Base-by-base conservation (phyloP, 2,888 invertebrate species). In the Drosophila hawaiiensis region DNA sequence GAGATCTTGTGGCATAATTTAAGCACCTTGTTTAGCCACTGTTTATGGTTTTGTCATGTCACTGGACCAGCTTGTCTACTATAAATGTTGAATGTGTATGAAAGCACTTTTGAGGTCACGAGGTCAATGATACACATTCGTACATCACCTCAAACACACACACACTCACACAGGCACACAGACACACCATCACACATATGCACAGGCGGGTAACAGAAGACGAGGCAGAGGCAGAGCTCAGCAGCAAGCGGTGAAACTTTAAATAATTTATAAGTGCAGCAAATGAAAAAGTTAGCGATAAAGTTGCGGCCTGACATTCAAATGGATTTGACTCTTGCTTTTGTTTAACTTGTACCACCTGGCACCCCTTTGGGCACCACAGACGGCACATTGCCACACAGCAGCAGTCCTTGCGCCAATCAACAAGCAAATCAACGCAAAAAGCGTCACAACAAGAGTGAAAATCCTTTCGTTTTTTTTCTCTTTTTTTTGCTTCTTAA, bases 1-100 rank as follows among this genome's bases (percentile, higher is more conserved):
- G 82, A 87, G 83, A 89, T 87, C 85, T 84, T 87, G 91, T 90
- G 91, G 86, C 86, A 87, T 87, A 89, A 91, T 87, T 87, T 87
- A 87, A 87, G 86, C 86, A 87, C 91, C 91, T 87, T 87, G 88
- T 91, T 91, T 91, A 89, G 90, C 91, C 91, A 91, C 87, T 86
- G 85, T 91, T 91, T 86, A 86, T 86, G 86, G 90, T 87, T 88
- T 75, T 79, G 88, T 84, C 91, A 77, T 87, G 90, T 91, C 90
- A 91, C 75, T 82, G 89, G 85, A 65, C 76, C 71, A 78, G 79
- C 80, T 82, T 64, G 80, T 74, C 79, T 79, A 73, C 82, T 64
- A 78, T 78, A 68, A 82, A 78, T 79, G 79, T 67, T 82, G 74
- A 50, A 77, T 78, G 60, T 73, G 65, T 58, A 80, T 68, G 67